Conservation (phyloP, 2,113 vertebrate species). For the Dunckerocampus dactyliophorus region DNA sequence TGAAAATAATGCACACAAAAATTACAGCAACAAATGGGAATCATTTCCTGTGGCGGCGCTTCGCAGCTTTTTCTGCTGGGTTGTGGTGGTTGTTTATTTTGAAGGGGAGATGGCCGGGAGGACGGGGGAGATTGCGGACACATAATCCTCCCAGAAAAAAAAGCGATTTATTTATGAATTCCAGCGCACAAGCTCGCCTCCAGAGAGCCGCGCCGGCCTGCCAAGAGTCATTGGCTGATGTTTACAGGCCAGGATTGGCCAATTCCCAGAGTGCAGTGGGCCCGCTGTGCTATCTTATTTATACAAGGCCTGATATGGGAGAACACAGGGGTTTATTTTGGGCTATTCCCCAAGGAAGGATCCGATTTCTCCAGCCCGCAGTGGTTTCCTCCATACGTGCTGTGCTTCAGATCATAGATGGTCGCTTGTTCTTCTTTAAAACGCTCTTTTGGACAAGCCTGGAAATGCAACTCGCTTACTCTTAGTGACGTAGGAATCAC, state of each 20-base stretch:
- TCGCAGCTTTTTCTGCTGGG: conserved; percentile 73
- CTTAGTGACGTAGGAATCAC: neutral
- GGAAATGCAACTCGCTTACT: neutral
- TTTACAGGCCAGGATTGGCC: conserved; percentile 79
- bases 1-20: conserved; percentile 63
- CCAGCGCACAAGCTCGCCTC: conserved; percentile 64
- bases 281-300: conserved; percentile 80
- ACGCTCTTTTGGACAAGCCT: too few species aligned
- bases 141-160: conserved; percentile 73
- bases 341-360: conserved; percentile 79
- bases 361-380: conserved; percentile 68
- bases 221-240: conserved; percentile 79
- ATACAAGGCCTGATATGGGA: conserved; percentile 77
- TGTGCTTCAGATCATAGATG: conserved; percentile 58
- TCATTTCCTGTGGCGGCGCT: conserved; percentile 74
- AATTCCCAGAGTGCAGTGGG: conserved; percentile 78
- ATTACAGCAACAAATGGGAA: conserved; percentile 68
- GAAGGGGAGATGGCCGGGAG: conserved; percentile 40
- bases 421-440: neutral
- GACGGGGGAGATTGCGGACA: conserved; percentile 58
- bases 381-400: conserved; percentile 76
- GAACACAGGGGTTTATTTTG: conserved; percentile 81
- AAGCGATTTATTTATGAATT: conserved; percentile 83
- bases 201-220: conserved; percentile 64
- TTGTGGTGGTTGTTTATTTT: conserved; percentile 80